A percentile compares a stretch with the other conserved stretches of the same genome.
These are phyloP conservation scores for Bembecia ichneumoniformis DNA, from an alignment of 2,888 invertebrate genomes.

Conservation along the genomic window DNA sequence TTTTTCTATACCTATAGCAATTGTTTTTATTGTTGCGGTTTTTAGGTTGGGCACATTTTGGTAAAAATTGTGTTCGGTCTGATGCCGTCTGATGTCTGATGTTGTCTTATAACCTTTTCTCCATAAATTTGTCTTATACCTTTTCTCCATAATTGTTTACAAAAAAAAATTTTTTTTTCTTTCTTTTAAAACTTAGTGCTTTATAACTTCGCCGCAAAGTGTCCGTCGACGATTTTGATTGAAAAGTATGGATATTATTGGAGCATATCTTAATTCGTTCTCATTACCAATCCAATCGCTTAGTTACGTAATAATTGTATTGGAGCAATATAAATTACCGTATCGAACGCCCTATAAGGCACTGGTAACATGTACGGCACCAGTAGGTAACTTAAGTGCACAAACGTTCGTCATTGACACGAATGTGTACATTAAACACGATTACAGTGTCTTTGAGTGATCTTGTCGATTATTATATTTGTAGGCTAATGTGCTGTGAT, in stretches of 20 bases:
- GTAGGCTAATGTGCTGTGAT: neutral
- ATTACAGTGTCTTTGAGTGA: neutral
- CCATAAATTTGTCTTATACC: too few relatives aligned
- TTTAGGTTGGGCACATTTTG: too few relatives aligned
- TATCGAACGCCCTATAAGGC: conserved; percentile 20
- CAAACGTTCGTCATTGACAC: conserved; percentile 26
- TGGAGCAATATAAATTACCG: conserved; percentile 17
- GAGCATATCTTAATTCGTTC: conserved; percentile 4
- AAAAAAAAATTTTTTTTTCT: too few relatives aligned
- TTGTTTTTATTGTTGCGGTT: too few relatives aligned
- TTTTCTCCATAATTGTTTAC: too few relatives aligned
- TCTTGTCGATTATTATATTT: neutral
- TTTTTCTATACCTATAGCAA: too few relatives aligned
- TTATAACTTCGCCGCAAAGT: too few relatives aligned
- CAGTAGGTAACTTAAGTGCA: conserved; percentile 2
- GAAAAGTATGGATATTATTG: neutral
- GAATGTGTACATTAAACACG: conserved; percentile 15
- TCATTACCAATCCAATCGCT: conserved; percentile 13
- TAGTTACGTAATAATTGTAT: conserved; percentile 17
- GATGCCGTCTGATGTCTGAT: too few relatives aligned
- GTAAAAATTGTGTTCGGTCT: too few relatives aligned
- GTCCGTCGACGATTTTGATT: too few relatives aligned
- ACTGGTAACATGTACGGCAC: conserved; percentile 8
- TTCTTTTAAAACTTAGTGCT: too few relatives aligned
- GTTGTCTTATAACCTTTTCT: too few relatives aligned